Percentiles rank a stretch among this genome's conserved stretches.
These are phyloP conservation scores for Malthinus seriepunctatus DNA, from an alignment of 2,888 invertebrate genomes.

Conservation along the genomic window DNA sequence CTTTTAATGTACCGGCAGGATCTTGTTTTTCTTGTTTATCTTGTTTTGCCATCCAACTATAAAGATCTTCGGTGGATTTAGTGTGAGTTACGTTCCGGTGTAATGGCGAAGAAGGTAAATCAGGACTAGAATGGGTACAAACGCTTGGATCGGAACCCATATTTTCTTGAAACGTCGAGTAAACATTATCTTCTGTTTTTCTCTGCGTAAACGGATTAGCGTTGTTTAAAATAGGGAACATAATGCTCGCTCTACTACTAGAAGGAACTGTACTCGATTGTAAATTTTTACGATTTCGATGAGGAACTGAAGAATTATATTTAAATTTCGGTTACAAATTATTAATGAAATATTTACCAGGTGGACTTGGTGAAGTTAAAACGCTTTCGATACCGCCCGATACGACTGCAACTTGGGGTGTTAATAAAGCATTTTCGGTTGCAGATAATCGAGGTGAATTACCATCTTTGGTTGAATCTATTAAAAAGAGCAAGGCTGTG, in stretches of 20 bases:
- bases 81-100: constrained; percentile 46
- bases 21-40: constrained; percentile 40
- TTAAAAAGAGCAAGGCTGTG: too few species aligned
- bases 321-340: neutral
- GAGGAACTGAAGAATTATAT: constrained; percentile 41
- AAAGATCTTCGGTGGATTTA: constrained; percentile 73
- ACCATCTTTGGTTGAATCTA: neutral
- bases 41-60: constrained; percentile 96
- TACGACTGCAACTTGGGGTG: constrained; percentile 51
- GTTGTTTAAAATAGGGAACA: constrained; percentile 58
- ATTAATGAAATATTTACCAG: constrained; percentile 56
- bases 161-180: constrained; percentile 43
- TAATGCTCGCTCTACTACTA: constrained; percentile 75
- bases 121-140: constrained; percentile 54
- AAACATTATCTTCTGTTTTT: constrained; percentile 57
- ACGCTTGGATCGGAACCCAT: constrained; percentile 71
- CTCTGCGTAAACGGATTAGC: constrained; percentile 62
- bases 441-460: constrained; percentile 33
- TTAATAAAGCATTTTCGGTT: constrained; percentile 34
- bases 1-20: constrained; percentile 18
- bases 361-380: constrained; percentile 62
- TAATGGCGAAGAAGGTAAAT: constrained; percentile 50
- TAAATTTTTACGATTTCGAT: constrained; percentile 55
- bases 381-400: constrained; percentile 52
- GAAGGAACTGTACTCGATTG: constrained; percentile 62